phyloP scores from a whole-genome alignment of 2,113 vertebrate species.

The Fukomys damarensis region DNA sequence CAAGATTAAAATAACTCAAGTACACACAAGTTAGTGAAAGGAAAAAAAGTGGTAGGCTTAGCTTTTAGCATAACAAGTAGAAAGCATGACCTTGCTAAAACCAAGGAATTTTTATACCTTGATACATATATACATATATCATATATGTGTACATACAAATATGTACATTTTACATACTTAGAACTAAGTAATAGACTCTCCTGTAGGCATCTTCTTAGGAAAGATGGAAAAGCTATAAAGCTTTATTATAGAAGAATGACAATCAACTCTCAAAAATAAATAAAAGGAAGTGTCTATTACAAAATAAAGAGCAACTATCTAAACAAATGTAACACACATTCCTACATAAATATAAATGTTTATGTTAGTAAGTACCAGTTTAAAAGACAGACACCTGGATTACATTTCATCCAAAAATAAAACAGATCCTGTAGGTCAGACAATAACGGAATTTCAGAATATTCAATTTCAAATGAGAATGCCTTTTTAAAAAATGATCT shows the following conservation, averaged over 20 bases:
- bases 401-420: constrained; percentile 73
- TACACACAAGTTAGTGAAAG: constrained; percentile 46
- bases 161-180: constrained; percentile 37
- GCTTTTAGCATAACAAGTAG: constrained; percentile 11
- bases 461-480: constrained; percentile 60
- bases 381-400: constrained; percentile 62
- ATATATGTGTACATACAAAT: neutral
- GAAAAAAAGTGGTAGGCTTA: constrained; percentile 42
- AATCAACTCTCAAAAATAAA: constrained; percentile 44
- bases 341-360: constrained; percentile 25
- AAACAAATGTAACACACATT: constrained; percentile 32
- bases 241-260: constrained; percentile 41
- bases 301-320: constrained; percentile 46
- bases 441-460: constrained; percentile 63
- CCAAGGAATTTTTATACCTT: constrained; percentile 13
- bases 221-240: constrained; percentile 40
- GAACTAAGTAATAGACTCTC: neutral
- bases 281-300: neutral
- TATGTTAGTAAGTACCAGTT: constrained; percentile 56
- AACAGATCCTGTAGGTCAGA: constrained; percentile 73
- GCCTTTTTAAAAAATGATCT: constrained; percentile 16
- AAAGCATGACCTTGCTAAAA: constrained; percentile 42
- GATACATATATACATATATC: neutral
- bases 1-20: constrained; percentile 51
- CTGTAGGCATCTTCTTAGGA: neutral